Evolutionary conservation across 2,888 invertebrate genomes (phyloP), one percentile per base, ranked within the genome.

Genomic region (Dioctria linearis): DNA sequence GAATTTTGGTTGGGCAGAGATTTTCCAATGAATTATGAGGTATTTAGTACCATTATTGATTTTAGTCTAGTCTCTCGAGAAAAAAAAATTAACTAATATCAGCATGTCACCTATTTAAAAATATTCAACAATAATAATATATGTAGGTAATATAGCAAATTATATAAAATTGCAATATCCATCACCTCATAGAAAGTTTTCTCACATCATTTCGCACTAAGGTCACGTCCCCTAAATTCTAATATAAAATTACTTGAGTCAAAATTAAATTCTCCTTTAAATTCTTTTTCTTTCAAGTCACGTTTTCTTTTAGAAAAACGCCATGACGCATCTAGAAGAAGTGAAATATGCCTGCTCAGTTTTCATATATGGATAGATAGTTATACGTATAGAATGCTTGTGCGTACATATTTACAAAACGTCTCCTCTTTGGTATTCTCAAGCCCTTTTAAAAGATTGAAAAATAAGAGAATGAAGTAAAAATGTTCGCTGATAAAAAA

Each of bases 361-460:
- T 0, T 5, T 6, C 49, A 46, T 46, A 46, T 46, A 5, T 9
- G 25, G 25, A 25, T 25, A n/a, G n/a, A n/a, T n/a, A n/a, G n/a
- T n/a, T n/a, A 6, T 46, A 46, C 49, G 2, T 46, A 5, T 46
- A 46, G 9, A 6, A 46, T 46, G 9, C 2, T 6, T 46, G 49
- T 9, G 9, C 49, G 49, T 5, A 9, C 9, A 46, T 46, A 2
- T 46, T 6, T 46, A 5, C 6, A 1, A 5, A 46, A 46, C 49
- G 49, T 46, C 49, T 5, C 9, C 49, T 67, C 46, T 13, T 67
- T 67, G 67, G 42, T 67, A 67, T 67, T 67, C 67, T 67, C 25
- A 67, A 67, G 67, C 46, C 43, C 43, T 67, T 46, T 67, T 46
- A 67, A 43, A 67, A 67, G 67, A 67, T 67, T 67, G 67, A 67